These are phyloP conservation scores for Drosophila mojavensis DNA, from an alignment of 1,140 invertebrate species.

Conservation along the genomic window DNA sequence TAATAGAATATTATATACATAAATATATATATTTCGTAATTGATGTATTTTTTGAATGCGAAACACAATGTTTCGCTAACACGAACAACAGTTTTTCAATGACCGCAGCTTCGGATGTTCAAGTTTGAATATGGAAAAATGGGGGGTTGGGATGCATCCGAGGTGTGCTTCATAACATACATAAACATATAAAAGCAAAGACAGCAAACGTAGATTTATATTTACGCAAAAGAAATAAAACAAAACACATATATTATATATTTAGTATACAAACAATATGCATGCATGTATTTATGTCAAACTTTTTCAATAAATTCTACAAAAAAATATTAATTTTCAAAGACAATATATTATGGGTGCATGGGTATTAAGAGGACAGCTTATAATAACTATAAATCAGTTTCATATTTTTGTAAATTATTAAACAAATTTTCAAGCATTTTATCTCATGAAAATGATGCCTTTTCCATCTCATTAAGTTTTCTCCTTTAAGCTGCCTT, in stretches of 20 bases:
- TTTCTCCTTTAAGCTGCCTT: neutral
- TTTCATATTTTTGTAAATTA: too few species aligned
- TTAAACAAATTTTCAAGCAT: too few species aligned
- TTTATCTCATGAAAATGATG: too few species aligned
- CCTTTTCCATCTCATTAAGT: too few species aligned
- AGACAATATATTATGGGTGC: neutral
- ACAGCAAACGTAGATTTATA: conserved; percentile 62
- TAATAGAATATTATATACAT: conserved; percentile 46
- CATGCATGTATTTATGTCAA: conserved; percentile 84
- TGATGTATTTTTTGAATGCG: conserved; percentile 67
- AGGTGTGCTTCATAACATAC: conserved; percentile 25
- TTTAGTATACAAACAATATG: conserved; percentile 83
- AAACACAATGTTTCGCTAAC: conserved; percentile 39
- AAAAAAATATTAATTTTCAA: conserved; percentile 38
- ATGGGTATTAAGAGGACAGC: too few species aligned
- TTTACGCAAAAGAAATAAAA: conserved; percentile 70
- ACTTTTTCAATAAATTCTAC: conserved; percentile 84
- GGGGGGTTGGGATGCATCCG: conserved; percentile 4
- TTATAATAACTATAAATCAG: too few species aligned
- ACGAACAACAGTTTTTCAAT: conserved; percentile 51
- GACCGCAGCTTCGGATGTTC: conserved; percentile 13
- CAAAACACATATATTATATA: conserved; percentile 75
- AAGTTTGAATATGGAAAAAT: neutral
- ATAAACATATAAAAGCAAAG: conserved; percentile 13
- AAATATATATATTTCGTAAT: conserved; percentile 67